phyloP scores from a whole-genome alignment of 2,888 invertebrate genomes.

The Drosophila algonquin region DNA sequence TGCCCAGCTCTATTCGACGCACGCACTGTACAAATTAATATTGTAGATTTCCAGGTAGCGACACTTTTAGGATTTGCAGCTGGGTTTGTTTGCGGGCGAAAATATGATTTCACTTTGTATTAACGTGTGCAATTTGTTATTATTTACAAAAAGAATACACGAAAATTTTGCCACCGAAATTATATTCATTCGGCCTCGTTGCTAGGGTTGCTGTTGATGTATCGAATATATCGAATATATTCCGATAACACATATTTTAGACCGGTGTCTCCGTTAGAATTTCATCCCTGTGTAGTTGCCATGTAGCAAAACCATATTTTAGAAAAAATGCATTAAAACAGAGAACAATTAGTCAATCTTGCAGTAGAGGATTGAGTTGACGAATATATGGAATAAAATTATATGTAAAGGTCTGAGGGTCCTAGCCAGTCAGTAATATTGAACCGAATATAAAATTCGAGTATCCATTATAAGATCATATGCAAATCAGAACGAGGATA shows the following conservation, averaged over 20 bases:
- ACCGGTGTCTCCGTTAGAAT: too few relatives aligned
- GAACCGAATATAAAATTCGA: neutral
- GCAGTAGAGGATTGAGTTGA: neutral
- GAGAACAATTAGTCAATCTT: neutral
- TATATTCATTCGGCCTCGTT: conserved; percentile 59
- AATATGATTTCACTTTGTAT: conserved; percentile 2
- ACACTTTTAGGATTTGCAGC: neutral
- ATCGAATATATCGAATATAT: neutral
- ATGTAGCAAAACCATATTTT: neutral
- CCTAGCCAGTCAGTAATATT: too few relatives aligned
- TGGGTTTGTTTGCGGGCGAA: neutral
- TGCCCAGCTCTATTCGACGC: conserved; percentile 43
- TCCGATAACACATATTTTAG: too few relatives aligned
- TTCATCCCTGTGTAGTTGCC: neutral
- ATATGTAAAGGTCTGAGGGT: neutral
- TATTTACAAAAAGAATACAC: conserved; percentile 54
- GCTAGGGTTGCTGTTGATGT: conserved; percentile 27
- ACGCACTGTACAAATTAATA: conserved; percentile 32
- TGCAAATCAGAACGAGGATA: neutral
- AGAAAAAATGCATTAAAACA: neutral
- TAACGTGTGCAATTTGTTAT: conserved; percentile 15
- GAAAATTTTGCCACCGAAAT: conserved; percentile 61
- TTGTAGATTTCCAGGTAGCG: neutral
- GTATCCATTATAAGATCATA: too few relatives aligned
- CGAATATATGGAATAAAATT: neutral